phyloP scores from a whole-genome alignment of 2,113 vertebrate genomes.

The Gambusia holbrooki region DNA sequence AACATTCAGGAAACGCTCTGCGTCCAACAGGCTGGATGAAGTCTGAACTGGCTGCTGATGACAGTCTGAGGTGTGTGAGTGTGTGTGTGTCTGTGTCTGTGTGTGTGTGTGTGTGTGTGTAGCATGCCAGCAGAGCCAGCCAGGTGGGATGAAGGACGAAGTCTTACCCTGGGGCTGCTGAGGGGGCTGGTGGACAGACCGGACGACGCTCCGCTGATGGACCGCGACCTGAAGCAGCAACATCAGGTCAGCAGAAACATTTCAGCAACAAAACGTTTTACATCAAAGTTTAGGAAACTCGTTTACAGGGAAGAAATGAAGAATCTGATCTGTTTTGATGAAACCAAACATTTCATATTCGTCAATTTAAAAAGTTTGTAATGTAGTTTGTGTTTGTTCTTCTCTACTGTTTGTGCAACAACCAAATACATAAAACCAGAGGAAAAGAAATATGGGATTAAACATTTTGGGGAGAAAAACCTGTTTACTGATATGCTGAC shows the following conservation, averaged over 20 bases:
- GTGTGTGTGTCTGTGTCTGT: constrained; percentile 4
- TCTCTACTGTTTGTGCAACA: too few species aligned
- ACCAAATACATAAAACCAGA: too few species aligned
- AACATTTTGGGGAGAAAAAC: too few species aligned
- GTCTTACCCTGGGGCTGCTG: constrained; percentile 98
- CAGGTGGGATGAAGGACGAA: constrained; percentile 59
- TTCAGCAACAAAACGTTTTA: neutral
- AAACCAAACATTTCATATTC: too few species aligned
- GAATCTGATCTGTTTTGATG: too few species aligned
- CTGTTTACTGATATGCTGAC: too few species aligned
- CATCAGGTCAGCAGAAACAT: neutral
- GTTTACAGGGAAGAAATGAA: too few species aligned
- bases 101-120: constrained; percentile 9
- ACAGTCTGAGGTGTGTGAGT: constrained; percentile 2
- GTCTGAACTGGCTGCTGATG: constrained; percentile 28
- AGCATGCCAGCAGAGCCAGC: constrained; percentile 44
- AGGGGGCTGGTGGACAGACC: constrained; percentile 97
- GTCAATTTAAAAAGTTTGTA: too few species aligned
- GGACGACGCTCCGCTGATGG: constrained; percentile 97
- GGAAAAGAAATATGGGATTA: too few species aligned
- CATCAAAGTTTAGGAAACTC: too few species aligned
- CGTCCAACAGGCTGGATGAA: constrained; percentile 25
- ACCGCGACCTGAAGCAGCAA: constrained; percentile 86
- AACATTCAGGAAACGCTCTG: neutral
- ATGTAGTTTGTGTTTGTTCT: too few species aligned